Conservation (phyloP, 2,888 invertebrate species). For the Tyria jacobaeae region DNA sequence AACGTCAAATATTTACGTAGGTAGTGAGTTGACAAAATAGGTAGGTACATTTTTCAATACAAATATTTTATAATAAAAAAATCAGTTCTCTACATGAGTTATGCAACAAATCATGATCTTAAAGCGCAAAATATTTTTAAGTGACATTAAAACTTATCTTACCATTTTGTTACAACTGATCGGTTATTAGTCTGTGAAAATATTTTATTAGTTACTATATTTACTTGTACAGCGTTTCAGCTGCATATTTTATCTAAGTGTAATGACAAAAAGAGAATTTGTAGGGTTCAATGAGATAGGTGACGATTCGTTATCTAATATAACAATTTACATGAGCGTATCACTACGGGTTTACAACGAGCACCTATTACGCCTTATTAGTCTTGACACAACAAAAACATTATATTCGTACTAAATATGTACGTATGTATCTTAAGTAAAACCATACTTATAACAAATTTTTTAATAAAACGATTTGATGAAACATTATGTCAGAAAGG, state of each 20-base stretch:
- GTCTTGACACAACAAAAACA: neutral
- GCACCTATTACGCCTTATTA: neutral
- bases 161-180: slow-evolving; percentile 1
- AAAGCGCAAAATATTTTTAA: neutral
- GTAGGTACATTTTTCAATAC: neutral
- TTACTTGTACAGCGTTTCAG: neutral
- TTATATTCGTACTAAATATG: neutral
- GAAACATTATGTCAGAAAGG: neutral
- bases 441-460: neutral
- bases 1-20: slow-evolving; percentile 22
- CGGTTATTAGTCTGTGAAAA: neutral
- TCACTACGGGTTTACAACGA: slow-evolving; percentile 1
- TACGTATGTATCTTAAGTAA: neutral
- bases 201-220: neutral
- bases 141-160: neutral
- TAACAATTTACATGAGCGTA: slow-evolving; percentile 4
- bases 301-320: slow-evolving; percentile 4
- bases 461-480: neutral
- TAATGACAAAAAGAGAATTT: neutral
- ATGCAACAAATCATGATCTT: neutral
- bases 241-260: slow-evolving; percentile 1
- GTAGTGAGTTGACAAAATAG: neutral
- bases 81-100: neutral
- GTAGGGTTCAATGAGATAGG: slow-evolving; percentile 5
- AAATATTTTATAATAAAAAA: neutral